phyloP scores from a whole-genome alignment of 2,888 invertebrate species.

The Calliopum simillimum region DNA sequence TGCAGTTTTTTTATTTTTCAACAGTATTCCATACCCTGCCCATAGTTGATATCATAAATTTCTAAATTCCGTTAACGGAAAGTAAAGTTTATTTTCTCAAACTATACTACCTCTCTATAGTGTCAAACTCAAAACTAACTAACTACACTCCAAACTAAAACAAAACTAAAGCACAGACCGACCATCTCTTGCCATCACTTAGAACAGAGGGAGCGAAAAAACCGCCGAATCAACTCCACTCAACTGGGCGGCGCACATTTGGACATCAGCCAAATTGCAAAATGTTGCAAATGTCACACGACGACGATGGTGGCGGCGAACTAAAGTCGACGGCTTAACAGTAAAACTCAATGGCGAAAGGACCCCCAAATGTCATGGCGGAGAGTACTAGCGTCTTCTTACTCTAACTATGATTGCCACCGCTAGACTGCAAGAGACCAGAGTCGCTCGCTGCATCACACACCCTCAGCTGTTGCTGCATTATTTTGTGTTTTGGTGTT shows the following conservation, averaged over 20 bases:
- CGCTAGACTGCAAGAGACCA: no score
- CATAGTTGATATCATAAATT: constrained; percentile 33
- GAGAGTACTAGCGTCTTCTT: constrained; percentile 14
- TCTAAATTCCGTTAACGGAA: constrained; percentile 24
- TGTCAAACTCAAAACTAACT: background rate
- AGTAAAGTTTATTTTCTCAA: constrained; percentile 13
- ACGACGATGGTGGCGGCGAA: no score
- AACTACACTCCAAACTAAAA: background rate
- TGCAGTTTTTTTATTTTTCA: background rate
- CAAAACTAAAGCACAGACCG: background rate
- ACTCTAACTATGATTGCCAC: background rate
- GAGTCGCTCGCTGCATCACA: no score
- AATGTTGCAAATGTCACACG: constrained; percentile 33
- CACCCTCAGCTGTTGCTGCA: background rate
- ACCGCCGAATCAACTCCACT: background rate
- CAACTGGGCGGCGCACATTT: constrained; percentile 32
- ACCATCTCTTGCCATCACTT: background rate
- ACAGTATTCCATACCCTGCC: background rate
- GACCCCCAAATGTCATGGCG: constrained; percentile 34
- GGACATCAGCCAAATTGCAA: constrained; percentile 44
- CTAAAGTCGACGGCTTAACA: constrained; percentile 3
- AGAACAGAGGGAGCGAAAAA: background rate
- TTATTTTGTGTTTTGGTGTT: constrained; percentile 30
- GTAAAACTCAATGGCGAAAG: constrained; percentile 7
- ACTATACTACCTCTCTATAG: background rate